Base-by-base conservation (phyloP, 1,140 invertebrate genomes). In the Diorhabda carinulata region DNA sequence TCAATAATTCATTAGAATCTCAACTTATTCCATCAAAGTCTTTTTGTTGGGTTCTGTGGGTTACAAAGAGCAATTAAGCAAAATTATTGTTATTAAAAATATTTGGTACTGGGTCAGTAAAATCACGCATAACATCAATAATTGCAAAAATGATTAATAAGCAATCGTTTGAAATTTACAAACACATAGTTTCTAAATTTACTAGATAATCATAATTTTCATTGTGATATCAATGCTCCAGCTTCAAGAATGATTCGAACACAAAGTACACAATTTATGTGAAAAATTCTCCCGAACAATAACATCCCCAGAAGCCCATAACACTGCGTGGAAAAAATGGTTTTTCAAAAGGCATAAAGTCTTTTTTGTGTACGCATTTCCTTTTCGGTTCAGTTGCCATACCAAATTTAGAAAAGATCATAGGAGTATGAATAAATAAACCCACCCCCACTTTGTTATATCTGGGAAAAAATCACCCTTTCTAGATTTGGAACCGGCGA, bases 381-480 rank as follows among this genome's bases (percentile, higher is more conserved):
- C 45, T 68, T 68, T 68, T 58, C 60, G 67, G 45, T 52, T 47
- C 47, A 68, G 67, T 62, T 43, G 52, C 43, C 67, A 43, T 47
- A 60, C 45, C 59, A 62, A 68, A 63, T 62, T 63, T 57, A 63
- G 60, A 60, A 60, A 52, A 67, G 58, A 67, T 67, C 58, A 45
- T 43, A 43, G n/a, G 59, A 52, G 65, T 67, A 68, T 71, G 70
- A 73, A 75, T 75, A 75, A 76, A 73, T 75, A 73, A 73, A 64
- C 67, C 74, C 68, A 71, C 67, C 43, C 66, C 71, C 70, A 59
- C 61, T n/a, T 6, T 3, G n/a, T 6, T 52, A 52, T 65, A 67
- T 68, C 45, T 56, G 67, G 72, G 64, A 67, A 74, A 74, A 76
- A 76, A 70, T 68, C 71, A 72, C 74, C 74, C 74, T 75, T 68